Conservation (phyloP, 1,140 invertebrate species). For the Augochlora pura region DNA sequence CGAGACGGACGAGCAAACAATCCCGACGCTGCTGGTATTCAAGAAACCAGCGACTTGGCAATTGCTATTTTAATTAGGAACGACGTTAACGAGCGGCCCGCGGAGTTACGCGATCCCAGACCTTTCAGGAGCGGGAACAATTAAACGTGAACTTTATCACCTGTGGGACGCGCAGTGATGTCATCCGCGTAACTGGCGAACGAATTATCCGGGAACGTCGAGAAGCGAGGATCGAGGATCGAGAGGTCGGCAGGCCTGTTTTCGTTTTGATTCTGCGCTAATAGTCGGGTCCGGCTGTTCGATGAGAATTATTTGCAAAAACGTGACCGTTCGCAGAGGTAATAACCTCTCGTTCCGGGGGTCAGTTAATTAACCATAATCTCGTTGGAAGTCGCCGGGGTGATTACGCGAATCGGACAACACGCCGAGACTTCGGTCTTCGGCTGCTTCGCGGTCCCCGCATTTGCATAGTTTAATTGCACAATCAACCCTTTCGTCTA, state of each 20-base stretch:
- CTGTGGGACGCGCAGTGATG: not conserved
- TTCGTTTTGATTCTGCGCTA: not conserved
- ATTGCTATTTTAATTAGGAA: conserved; percentile 36
- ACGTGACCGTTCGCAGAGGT: conserved; percentile 37
- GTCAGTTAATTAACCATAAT: conserved; percentile 69
- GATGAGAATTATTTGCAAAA: conserved; percentile 26
- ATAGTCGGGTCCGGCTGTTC: not conserved
- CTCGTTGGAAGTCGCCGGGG: conserved; percentile 58
- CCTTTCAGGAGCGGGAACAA: not conserved
- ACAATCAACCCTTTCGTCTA: not conserved
- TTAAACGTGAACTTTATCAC: conserved; percentile 7
- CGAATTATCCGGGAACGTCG: not conserved
- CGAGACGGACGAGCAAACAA: conserved; percentile 1
- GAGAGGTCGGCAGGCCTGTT: not conserved
- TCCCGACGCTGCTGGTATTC: not conserved
- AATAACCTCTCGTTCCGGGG: conserved; percentile 51
- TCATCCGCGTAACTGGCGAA: not conserved
- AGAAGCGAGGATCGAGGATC: not conserved
- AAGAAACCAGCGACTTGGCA: not conserved
- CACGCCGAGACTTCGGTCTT: conserved; percentile 19
- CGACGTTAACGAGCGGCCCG: not conserved
- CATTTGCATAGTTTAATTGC: conserved; percentile 68
- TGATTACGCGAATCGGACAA: conserved; percentile 65
- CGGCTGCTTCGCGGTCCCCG: conserved; percentile 30
- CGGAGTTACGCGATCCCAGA: not conserved